A percentile compares a stretch with the other conserved stretches of the same genome.
Conservation (phyloP, 2,797 vertebrate genomes). For the Aplochiton taeniatus region DNA sequence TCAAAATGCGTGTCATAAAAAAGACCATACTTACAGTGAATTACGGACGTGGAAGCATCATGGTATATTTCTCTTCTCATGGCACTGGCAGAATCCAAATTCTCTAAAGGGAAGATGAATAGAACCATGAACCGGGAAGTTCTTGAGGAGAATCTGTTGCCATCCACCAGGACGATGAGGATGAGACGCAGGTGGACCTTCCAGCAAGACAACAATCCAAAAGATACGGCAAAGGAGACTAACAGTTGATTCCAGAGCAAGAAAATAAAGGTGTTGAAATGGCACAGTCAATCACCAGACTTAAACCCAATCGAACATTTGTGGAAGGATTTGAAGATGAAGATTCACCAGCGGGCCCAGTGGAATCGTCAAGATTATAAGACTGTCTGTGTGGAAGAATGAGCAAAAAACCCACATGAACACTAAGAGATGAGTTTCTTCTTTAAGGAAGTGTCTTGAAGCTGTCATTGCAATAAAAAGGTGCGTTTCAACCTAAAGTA, state of each 20-base stretch:
- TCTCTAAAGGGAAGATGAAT: slow-evolving; percentile 10
- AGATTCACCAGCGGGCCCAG: slow-evolving; percentile 6
- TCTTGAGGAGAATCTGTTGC: slow-evolving; percentile 21
- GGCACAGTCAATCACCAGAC: slow-evolving; percentile 11
- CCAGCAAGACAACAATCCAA: slow-evolving; percentile 10
- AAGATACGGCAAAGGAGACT: slow-evolving; percentile 13
- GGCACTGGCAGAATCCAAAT: slow-evolving; percentile 1
- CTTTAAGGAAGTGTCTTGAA: too few relatives aligned
- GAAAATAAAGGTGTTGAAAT: slow-evolving; percentile 16
- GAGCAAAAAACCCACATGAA: too few relatives aligned
- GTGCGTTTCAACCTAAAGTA: too few relatives aligned
- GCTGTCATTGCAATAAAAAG: too few relatives aligned
- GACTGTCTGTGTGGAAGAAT: too few relatives aligned
- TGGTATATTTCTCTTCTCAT: too few relatives aligned
- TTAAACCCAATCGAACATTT: slow-evolving; percentile 7
- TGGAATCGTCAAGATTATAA: too few relatives aligned
- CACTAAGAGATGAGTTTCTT: too few relatives aligned
- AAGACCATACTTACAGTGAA: too few relatives aligned
- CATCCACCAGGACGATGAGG: slow-evolving; percentile 26
- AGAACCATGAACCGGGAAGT: slow-evolving; percentile 13
- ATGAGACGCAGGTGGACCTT: slow-evolving; percentile 15
- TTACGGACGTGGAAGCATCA: slow-evolving; percentile 12
- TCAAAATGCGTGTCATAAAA: too few relatives aligned
- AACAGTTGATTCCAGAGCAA: slow-evolving; percentile 17
- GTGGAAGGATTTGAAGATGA: slow-evolving; percentile 14